Conservation (phyloP, 2,113 vertebrate species). For the Orthonyx spaldingii region DNA sequence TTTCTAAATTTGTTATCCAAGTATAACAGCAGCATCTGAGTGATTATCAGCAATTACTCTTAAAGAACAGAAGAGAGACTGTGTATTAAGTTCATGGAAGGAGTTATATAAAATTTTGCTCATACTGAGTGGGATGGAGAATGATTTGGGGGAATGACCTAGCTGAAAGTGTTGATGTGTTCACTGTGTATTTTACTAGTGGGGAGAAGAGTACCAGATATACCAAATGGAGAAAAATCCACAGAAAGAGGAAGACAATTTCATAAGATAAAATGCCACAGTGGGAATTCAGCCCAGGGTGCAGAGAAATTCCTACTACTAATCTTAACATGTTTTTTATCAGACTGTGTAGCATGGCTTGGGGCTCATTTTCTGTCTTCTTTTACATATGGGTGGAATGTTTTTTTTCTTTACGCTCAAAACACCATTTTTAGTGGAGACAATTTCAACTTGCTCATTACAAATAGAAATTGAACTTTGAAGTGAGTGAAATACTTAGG, state of each 20-base stretch:
- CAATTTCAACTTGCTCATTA: background rate
- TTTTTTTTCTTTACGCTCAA: background rate
- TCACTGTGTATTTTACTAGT: background rate
- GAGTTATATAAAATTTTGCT: background rate
- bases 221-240: background rate
- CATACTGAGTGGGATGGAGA: background rate
- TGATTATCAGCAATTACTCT: background rate
- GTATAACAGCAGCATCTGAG: background rate
- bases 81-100: background rate
- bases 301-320: background rate
- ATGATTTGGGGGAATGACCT: background rate
- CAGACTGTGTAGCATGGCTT: background rate
- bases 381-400: background rate
- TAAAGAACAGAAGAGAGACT: background rate
- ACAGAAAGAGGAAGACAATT: background rate
- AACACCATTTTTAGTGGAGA: background rate
- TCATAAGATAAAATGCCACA: background rate
- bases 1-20: background rate
- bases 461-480: background rate
- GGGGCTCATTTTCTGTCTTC: background rate
- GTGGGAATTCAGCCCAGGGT: background rate
- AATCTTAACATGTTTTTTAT: slow-evolving; percentile 22
- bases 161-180: background rate
- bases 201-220: background rate
- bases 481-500: background rate